Conservation (phyloP, 2,113 vertebrate species). For the Pantherophis guttatus region DNA sequence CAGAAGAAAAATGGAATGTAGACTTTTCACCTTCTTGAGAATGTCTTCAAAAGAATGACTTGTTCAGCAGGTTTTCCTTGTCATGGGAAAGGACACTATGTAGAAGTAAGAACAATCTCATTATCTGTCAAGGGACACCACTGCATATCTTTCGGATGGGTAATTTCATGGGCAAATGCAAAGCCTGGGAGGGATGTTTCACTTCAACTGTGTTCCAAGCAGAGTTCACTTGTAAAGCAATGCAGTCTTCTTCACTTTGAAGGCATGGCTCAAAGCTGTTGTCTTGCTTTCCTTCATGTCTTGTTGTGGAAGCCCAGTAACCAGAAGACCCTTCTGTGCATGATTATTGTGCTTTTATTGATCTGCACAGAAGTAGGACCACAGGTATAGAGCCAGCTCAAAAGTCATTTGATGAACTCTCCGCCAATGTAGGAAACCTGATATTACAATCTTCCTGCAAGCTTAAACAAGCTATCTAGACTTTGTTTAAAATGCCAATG, state of each 20-base stretch:
- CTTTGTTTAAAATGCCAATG: background rate
- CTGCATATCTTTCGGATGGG: background rate
- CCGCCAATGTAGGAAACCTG: background rate
- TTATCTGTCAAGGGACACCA: background rate
- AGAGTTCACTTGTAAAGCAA: background rate
- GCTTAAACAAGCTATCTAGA: too few species aligned
- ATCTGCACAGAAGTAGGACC: background rate
- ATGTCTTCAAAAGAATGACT: conserved; percentile 20
- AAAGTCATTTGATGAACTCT: background rate
- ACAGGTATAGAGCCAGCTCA: background rate
- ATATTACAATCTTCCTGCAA: background rate
- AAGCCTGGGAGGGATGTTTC: background rate
- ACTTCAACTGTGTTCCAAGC: background rate
- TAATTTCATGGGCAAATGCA: background rate
- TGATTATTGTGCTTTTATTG: background rate
- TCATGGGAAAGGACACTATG: conserved; percentile 14
- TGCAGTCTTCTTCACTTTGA: background rate
- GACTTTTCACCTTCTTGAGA: background rate
- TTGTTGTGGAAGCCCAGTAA: background rate
- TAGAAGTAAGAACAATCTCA: fast-evolving
- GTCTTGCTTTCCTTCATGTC: background rate
- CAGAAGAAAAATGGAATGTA: background rate
- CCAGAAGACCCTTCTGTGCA: background rate
- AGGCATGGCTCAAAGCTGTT: background rate
- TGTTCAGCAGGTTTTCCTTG: conserved; percentile 50